These are phyloP conservation scores for Corydoras sp. DNA, from an alignment of 2,113 vertebrate species.

Conservation along the genomic window DNA sequence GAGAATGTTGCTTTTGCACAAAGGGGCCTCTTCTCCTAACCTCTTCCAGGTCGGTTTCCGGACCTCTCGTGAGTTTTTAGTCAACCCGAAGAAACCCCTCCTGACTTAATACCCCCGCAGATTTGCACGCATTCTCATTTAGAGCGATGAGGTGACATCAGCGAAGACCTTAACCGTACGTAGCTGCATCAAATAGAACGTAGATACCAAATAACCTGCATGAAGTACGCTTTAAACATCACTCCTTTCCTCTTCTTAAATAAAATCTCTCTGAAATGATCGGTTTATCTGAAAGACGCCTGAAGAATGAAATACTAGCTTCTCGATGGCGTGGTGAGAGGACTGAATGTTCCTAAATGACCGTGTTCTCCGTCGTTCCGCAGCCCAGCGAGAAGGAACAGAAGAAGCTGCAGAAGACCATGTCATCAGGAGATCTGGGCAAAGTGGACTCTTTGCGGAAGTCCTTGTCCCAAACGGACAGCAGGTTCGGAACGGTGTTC, in stretches of 20 bases:
- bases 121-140: background rate
- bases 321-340: too few relatives aligned
- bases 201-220: conserved; percentile 9
- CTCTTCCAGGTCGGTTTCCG: conserved; percentile 2
- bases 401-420: conserved; percentile 82
- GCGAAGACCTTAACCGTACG: background rate
- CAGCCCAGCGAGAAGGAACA: conserved; percentile 70
- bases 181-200: background rate
- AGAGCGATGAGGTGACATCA: background rate
- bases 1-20: conserved; percentile 22
- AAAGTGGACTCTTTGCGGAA: conserved; percentile 72
- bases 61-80: too few relatives aligned
- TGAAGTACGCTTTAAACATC: conserved; percentile 5
- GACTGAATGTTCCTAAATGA: too few relatives aligned
- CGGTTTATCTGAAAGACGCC: too few relatives aligned
- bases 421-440: conserved; percentile 89
- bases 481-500: conserved; percentile 65
- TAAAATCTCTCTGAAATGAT: background rate
- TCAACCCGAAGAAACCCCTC: too few relatives aligned
- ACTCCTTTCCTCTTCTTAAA: background rate
- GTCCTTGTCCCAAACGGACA: conserved; percentile 61
- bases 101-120: background rate
- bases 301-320: too few relatives aligned
- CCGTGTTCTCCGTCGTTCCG: background rate
- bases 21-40: background rate